These are phyloP conservation scores for Takifugu ocellatus DNA, from an alignment of 2,797 vertebrate genomes.

Conservation along the genomic window DNA sequence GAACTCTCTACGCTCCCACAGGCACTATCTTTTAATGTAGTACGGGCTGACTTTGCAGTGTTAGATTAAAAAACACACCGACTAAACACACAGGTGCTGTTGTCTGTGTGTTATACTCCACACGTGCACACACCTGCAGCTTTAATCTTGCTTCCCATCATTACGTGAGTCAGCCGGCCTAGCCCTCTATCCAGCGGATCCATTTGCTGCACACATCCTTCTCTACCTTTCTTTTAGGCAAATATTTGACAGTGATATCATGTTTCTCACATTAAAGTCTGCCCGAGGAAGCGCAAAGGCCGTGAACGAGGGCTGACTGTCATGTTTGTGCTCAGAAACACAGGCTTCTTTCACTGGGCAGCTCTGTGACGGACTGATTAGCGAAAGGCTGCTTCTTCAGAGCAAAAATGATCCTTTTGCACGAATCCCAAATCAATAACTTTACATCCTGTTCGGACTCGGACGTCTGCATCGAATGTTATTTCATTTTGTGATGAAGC, in stretches of 20 bases:
- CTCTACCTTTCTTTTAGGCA: conserved; percentile 36
- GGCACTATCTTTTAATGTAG: too few species aligned
- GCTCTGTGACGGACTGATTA: conserved; percentile 53
- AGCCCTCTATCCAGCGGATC: not conserved
- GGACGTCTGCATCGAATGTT: conserved; percentile 6
- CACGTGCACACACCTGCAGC: too few species aligned
- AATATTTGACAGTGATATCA: conserved; percentile 19
- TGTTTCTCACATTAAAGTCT: conserved; percentile 24
- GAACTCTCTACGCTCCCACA: too few species aligned
- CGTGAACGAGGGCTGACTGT: conserved; percentile 37
- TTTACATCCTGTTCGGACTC: not conserved
- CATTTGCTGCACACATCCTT: conserved; percentile 22
- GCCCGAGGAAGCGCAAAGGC: conserved; percentile 43
- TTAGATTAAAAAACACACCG: too few species aligned
- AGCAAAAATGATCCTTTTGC: conserved; percentile 29
- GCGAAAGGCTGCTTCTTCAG: conserved; percentile 34
- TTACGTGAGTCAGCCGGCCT: too few species aligned
- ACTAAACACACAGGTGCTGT: too few species aligned
- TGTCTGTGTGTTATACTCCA: too few species aligned
- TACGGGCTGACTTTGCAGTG: too few species aligned
- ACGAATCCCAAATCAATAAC: conserved; percentile 15
- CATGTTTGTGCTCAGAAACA: conserved; percentile 54
- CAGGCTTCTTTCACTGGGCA: conserved; percentile 59
- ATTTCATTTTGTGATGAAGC: too few species aligned
- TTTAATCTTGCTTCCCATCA: too few species aligned